These are phyloP conservation scores for Oceanodroma leucorhoa DNA, from an alignment of 2,797 vertebrate genomes.

Conservation along the genomic window DNA sequence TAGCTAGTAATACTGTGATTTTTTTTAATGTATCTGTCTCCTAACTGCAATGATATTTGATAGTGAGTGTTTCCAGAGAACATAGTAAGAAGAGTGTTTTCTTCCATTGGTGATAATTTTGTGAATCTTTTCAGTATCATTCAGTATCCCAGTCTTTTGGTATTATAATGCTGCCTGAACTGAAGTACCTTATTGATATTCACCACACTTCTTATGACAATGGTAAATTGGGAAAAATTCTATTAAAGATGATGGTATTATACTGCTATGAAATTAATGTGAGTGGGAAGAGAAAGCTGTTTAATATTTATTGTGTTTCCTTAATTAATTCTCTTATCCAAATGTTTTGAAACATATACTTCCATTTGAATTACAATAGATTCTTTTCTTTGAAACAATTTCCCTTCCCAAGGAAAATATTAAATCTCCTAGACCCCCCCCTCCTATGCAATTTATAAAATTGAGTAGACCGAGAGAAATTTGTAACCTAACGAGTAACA, in stretches of 20 bases:
- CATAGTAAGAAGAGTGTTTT: not conserved
- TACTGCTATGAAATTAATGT: not conserved
- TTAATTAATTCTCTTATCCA: not conserved
- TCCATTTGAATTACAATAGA: not conserved
- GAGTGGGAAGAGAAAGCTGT: not conserved
- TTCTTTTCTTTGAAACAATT: not conserved
- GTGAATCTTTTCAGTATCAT: not conserved
- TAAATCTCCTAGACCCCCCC: not conserved
- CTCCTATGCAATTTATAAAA: not conserved
- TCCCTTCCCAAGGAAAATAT: not conserved
- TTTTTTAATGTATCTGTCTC: not conserved
- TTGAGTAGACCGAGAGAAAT: not conserved
- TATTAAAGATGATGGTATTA: not conserved
- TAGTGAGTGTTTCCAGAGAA: not conserved
- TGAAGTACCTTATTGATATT: not conserved
- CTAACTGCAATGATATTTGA: not conserved
- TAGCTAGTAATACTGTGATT: not conserved
- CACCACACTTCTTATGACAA: not conserved
- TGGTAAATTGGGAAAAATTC: not conserved
- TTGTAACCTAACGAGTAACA: not conserved
- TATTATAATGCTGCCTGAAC: not conserved
- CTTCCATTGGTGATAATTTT: not conserved
- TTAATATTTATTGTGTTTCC: not conserved
- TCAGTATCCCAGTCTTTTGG: not conserved
- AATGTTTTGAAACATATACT: constrained; percentile 15